Percentiles rank a stretch among this genome's conserved stretches.
Evolutionary conservation across 1,140 invertebrate species (phyloP).

Genomic region (Dreissena rostriformis): DNA sequence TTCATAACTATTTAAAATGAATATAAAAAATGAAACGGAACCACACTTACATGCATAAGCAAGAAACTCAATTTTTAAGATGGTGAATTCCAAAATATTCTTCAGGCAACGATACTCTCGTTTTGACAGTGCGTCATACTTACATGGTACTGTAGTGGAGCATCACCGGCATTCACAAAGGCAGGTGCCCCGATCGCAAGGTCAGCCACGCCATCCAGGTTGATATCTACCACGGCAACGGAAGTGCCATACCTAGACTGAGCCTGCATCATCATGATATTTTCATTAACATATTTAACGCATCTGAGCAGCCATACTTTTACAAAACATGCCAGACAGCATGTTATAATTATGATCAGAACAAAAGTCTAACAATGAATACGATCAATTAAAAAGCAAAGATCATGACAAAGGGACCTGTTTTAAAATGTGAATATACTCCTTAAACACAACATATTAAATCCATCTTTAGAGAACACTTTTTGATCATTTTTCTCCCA

Average conservation of each 20-base stretch:
- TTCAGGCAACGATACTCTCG: no score
- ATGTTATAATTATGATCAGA: neutral
- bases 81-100: no score
- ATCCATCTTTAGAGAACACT: no score
- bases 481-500: no score
- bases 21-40: no score
- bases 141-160: slow-evolving; percentile 49
- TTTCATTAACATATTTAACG: neutral
- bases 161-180: neutral
- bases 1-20: no score
- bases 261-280: slow-evolving; percentile 46
- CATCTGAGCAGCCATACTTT: neutral
- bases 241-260: slow-evolving; percentile 69
- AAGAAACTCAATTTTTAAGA: no score
- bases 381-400: neutral
- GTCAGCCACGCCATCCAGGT: slow-evolving; percentile 71
- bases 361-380: no score
- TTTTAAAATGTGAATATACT: no score
- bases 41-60: no score
- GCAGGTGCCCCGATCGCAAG: slow-evolving; percentile 71
- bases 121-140: neutral
- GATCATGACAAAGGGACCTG: neutral
- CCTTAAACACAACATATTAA: neutral
- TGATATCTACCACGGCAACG: slow-evolving; percentile 70
- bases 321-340: no score